phyloP scores from a whole-genome alignment of 2,797 vertebrate genomes.

The Lagodon rhomboides region DNA sequence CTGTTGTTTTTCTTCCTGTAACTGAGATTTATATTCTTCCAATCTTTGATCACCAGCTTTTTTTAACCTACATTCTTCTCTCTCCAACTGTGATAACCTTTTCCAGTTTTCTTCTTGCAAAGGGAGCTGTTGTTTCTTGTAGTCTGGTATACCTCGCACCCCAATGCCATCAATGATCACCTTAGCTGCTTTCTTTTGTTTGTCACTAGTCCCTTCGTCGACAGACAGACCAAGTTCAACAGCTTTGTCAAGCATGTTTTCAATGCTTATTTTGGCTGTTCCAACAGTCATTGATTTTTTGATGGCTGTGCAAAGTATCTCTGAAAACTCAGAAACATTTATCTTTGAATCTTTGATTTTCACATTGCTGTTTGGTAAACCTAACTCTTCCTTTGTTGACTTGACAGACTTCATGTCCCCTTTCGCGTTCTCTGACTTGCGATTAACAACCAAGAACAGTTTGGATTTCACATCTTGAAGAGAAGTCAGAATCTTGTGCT shows the following conservation, averaged over 20 bases:
- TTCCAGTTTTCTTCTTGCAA: conserved; percentile 61
- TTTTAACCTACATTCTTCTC: conserved; percentile 30
- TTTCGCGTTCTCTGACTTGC: fast-evolving
- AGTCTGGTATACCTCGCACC: background rate
- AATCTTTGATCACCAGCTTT: fast-evolving
- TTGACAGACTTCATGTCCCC: conserved; percentile 22
- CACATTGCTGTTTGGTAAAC: conserved; percentile 17
- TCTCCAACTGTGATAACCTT: conserved; percentile 40
- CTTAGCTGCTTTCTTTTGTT: conserved; percentile 28
- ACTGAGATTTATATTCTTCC: conserved; percentile 28
- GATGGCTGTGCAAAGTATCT: conserved; percentile 29
- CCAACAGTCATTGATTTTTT: background rate
- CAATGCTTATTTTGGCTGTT: background rate
- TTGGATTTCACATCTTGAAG: conserved; percentile 58
- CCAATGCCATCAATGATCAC: conserved; percentile 4
- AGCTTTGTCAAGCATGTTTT: conserved; percentile 46
- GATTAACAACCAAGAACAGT: conserved; percentile 57
- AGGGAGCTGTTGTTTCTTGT: conserved; percentile 53
- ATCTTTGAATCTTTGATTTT: background rate
- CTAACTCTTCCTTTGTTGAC: background rate
- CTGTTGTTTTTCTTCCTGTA: background rate
- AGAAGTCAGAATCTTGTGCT: conserved; percentile 28
- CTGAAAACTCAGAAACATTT: conserved; percentile 48
- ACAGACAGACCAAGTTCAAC: conserved; percentile 43
- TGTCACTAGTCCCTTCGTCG: conserved; percentile 13